These are phyloP conservation scores for Globicephala melas DNA, from an alignment of 2,113 vertebrate genomes.

Conservation along the genomic window DNA sequence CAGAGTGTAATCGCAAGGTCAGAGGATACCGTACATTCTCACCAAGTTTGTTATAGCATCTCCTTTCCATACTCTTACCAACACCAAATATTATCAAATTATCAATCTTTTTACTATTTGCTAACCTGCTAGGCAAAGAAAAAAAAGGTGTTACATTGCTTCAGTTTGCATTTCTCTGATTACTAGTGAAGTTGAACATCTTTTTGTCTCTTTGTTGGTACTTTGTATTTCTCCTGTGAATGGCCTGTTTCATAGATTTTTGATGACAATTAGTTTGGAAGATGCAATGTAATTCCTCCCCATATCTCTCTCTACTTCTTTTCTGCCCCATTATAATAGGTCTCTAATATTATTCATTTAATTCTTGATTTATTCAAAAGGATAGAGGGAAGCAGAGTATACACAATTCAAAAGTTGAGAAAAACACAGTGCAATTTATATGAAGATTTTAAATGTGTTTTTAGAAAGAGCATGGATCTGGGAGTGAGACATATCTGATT, in stretches of 20 bases:
- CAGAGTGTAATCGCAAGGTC: not conserved
- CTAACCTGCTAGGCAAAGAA: not conserved
- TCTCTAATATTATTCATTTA: not conserved
- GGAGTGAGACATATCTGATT: not conserved
- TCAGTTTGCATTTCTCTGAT: not conserved
- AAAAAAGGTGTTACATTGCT: not conserved
- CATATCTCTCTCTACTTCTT: not conserved
- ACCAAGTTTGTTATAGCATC: not conserved
- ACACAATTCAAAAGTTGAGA: not conserved
- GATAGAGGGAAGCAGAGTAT: not conserved
- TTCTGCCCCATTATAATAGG: not conserved
- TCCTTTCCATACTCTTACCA: not conserved
- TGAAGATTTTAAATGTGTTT: not conserved
- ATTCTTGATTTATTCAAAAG: constrained; percentile 14
- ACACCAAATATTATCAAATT: not conserved
- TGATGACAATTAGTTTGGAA: not conserved
- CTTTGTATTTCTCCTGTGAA: constrained; percentile 2
- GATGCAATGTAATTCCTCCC: not conserved
- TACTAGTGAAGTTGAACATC: not conserved
- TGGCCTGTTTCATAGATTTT: not conserved
- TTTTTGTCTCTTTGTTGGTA: not conserved
- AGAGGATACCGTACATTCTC: not conserved
- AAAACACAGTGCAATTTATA: not conserved
- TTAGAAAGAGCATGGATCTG: not conserved
- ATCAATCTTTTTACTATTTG: not conserved